phyloP scores from a whole-genome alignment of 2,888 invertebrate genomes.

The Urechis unicinctus region DNA sequence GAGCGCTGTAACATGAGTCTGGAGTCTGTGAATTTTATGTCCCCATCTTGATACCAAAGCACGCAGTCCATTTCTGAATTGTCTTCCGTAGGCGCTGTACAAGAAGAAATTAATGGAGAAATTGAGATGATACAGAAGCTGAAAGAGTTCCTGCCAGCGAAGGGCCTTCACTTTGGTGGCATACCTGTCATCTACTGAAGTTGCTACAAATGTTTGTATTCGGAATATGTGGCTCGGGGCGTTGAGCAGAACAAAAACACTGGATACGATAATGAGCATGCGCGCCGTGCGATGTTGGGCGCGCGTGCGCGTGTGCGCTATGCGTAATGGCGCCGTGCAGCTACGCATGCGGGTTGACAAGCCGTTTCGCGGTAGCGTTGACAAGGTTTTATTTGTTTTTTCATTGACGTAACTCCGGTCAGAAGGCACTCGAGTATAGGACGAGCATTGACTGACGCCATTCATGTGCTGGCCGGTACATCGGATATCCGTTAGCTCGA shows the following conservation, averaged over 20 bases:
- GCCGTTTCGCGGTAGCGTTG: not conserved
- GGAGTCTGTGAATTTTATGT: no score
- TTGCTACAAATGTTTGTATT: constrained; percentile 7
- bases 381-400: not conserved
- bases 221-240: constrained; percentile 35
- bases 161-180: not conserved
- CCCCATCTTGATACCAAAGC: no score
- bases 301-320: not conserved
- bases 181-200: not conserved
- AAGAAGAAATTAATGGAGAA: constrained; percentile 16
- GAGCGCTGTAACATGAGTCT: no score
- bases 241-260: constrained; percentile 31
- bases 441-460: not conserved
- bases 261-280: constrained; percentile 33
- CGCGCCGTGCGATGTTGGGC: constrained; percentile 9
- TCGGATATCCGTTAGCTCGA: not conserved
- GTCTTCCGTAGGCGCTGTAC: constrained; percentile 10
- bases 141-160: constrained; percentile 10
- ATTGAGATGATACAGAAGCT: constrained; percentile 9
- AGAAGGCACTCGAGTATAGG: not conserved
- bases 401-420: not conserved
- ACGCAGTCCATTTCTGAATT: constrained; percentile 11
- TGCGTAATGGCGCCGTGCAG: not conserved
- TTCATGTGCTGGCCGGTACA: not conserved
- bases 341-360: not conserved